These are phyloP conservation scores for Hydractinia echinata DNA, from an alignment of 30 jellyfish, hydroid and myxozoan genomes.

Conservation along the genomic window DNA sequence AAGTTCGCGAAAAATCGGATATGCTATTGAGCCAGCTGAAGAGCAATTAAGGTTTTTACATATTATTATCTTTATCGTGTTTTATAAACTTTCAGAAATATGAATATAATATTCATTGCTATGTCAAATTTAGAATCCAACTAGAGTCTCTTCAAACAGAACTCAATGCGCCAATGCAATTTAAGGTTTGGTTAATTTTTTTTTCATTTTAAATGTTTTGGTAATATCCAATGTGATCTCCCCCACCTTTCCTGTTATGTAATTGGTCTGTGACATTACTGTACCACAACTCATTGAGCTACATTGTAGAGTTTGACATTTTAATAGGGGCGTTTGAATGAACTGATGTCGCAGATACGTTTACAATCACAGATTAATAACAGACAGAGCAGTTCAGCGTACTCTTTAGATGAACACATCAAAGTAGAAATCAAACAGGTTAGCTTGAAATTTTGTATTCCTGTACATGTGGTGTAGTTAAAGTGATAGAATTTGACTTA, in stretches of 20 bases:
- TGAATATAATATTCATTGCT: background rate
- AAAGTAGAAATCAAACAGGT: constrained; percentile 66
- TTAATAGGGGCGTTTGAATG: constrained; percentile 83
- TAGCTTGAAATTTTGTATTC: background rate
- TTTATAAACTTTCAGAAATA: background rate
- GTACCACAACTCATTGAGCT: no score
- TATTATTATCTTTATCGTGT: background rate
- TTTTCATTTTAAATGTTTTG: background rate
- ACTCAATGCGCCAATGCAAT: constrained; percentile 80
- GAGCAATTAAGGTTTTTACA: constrained; percentile 65
- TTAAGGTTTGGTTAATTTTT: constrained; percentile 65
- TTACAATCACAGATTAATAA: constrained; percentile 56
- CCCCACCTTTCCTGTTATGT: background rate
- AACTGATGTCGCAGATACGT: constrained; percentile 82
- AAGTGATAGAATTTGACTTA: no score
- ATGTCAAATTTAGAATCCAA: constrained; percentile 44
- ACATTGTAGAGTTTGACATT: background rate
- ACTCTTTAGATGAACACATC: constrained; percentile 61
- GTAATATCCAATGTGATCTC: background rate
- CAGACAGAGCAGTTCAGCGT: constrained; percentile 27
- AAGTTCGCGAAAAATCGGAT: constrained; percentile 57
- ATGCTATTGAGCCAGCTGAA: constrained; percentile 91
- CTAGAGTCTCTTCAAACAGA: constrained; percentile 78
- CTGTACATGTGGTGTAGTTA: no score
- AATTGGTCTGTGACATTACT: no score